phyloP scores from a whole-genome alignment of 2,797 vertebrate species.

The Urophycis tenuis region DNA sequence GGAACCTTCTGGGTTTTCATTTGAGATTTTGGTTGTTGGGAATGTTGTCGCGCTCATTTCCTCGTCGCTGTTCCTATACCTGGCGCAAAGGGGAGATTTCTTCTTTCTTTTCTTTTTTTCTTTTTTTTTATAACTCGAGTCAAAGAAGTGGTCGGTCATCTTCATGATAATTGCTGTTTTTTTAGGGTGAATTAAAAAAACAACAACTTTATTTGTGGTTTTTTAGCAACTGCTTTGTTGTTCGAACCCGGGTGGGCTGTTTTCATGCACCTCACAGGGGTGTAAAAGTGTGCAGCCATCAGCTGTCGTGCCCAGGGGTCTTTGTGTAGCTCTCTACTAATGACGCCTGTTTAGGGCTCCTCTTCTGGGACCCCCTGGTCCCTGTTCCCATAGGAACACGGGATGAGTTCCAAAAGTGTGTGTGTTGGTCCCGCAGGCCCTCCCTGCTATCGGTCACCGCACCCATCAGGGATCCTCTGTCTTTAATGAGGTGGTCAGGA shows the following conservation, averaged over 20 bases:
- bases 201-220: background rate
- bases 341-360: slow-evolving; percentile 43
- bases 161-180: too few species aligned
- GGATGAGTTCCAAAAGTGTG: slow-evolving; percentile 32
- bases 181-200: too few species aligned
- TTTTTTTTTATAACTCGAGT: too few species aligned
- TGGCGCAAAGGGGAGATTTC: background rate
- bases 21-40: background rate
- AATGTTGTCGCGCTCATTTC: background rate
- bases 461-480: slow-evolving; percentile 28
- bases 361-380: slow-evolving; percentile 14
- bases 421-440: background rate
- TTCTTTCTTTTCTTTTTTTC: background rate
- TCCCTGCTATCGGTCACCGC: slow-evolving; percentile 40
- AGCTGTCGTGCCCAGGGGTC: slow-evolving; percentile 17
- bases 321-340: slow-evolving; percentile 57
- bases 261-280: background rate
- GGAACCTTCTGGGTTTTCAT: background rate
- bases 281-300: background rate
- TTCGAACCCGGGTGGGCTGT: background rate
- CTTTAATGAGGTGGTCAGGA: slow-evolving; percentile 56
- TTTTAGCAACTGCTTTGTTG: too few species aligned
- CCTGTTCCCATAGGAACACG: slow-evolving; percentile 30
- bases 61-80: background rate
- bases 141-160: too few species aligned